Conservation (phyloP, 2,113 vertebrate genomes). For the Osmerus eperlanus region DNA sequence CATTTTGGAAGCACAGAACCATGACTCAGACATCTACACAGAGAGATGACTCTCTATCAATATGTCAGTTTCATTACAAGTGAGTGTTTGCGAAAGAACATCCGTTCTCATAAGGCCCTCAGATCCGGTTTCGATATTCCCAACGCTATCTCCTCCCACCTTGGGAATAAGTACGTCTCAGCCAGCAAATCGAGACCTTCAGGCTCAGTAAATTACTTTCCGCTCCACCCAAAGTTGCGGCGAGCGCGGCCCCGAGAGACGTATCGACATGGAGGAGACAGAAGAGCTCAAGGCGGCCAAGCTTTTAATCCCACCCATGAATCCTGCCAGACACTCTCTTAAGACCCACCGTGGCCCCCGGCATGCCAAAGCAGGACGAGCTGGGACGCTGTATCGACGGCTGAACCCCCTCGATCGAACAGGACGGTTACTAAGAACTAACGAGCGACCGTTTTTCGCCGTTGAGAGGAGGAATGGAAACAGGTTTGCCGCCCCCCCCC, state of each 20-base stretch:
- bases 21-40: no score
- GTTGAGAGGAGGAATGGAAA: constrained; percentile 63
- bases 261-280: constrained; percentile 54
- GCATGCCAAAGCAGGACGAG: constrained; percentile 61
- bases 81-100: neutral
- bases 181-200: constrained; percentile 31
- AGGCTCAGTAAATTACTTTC: constrained; percentile 57
- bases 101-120: neutral
- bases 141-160: neutral
- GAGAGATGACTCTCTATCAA: neutral
- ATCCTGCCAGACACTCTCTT: constrained; percentile 54
- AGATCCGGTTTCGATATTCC: neutral
- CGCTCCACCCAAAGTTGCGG: constrained; percentile 38
- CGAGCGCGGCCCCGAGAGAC: constrained; percentile 41
- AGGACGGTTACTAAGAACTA: constrained; percentile 57
- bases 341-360: constrained; percentile 51
- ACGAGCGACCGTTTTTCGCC: constrained; percentile 59
- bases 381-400: constrained; percentile 53
- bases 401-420: constrained; percentile 39
- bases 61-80: constrained; percentile 1
- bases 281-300: constrained; percentile 46
- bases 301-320: constrained; percentile 63
- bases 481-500: constrained; percentile 33
- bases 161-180: constrained; percentile 28
- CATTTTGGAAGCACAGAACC: no score